Conservation (phyloP, 1,140 invertebrate genomes). For the Lasioglossum albipes region DNA sequence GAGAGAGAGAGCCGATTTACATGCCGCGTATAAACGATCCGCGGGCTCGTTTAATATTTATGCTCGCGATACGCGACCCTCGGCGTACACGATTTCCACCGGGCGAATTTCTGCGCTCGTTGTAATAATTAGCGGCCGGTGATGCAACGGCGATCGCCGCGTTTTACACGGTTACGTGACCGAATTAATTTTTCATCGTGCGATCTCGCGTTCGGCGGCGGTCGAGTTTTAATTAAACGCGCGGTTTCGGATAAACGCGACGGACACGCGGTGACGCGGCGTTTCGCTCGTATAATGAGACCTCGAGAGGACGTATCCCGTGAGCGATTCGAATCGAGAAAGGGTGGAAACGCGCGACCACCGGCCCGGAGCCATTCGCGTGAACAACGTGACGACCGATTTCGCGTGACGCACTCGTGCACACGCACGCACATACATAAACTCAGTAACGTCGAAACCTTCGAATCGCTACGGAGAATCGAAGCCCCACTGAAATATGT, state of each 20-base stretch:
- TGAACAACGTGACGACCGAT: constrained; percentile 14
- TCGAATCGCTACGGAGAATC: too few species aligned
- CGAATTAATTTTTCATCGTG: constrained; percentile 48
- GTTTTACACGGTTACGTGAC: constrained; percentile 50
- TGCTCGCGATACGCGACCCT: not conserved
- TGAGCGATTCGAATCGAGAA: constrained; percentile 16
- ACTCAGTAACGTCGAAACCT: too few species aligned
- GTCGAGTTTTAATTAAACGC: constrained; percentile 46
- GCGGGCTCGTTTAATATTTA: constrained; percentile 31
- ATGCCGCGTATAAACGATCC: constrained; percentile 12
- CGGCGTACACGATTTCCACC: not conserved
- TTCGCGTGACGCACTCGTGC: too few species aligned
- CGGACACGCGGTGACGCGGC: constrained; percentile 33
- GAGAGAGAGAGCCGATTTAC: not conserved
- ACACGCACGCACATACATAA: too few species aligned
- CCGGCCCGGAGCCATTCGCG: not conserved
- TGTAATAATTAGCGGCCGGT: constrained; percentile 39
- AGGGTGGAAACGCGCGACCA: not conserved
- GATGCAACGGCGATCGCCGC: constrained; percentile 32
- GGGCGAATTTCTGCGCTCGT: constrained; percentile 14
- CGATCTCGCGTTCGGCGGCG: too few species aligned
- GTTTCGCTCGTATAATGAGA: constrained; percentile 37
- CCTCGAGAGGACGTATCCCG: constrained; percentile 30
- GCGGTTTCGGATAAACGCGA: constrained; percentile 35
- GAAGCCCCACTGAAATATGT: too few species aligned